Evolutionary conservation across 2,113 vertebrate species (phyloP).

Genomic region (Charina bottae): DNA sequence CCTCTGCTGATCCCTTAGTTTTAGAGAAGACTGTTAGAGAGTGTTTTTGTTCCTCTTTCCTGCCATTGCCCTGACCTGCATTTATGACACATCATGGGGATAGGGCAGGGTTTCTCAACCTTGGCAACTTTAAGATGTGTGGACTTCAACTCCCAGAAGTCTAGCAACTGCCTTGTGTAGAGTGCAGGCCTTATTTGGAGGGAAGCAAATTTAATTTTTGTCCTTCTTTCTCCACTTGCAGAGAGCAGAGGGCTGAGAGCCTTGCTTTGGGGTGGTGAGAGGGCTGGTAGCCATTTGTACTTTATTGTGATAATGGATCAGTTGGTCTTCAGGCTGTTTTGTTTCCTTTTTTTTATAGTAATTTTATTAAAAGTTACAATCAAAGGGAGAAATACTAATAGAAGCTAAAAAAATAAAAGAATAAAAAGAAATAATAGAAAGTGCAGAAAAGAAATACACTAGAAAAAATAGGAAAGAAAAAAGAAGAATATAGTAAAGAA

Average conservation of each 20-base stretch:
- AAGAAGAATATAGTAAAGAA: too few species aligned
- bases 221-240: background rate
- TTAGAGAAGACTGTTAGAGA: conserved; percentile 62
- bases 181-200: background rate
- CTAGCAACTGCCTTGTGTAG: background rate
- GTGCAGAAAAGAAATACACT: too few species aligned
- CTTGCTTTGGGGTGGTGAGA: background rate
- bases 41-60: background rate
- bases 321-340: background rate
- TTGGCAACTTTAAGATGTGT: too few species aligned
- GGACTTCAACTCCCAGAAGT: background rate
- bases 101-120: too few species aligned
- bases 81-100: background rate
- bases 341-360: background rate
- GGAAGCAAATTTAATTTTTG: background rate
- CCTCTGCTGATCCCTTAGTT: conserved; percentile 55
- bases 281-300: background rate
- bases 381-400: too few species aligned
- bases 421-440: too few species aligned
- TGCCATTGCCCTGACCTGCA: background rate
- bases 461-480: too few species aligned
- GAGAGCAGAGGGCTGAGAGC: background rate
- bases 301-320: background rate
- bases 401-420: too few species aligned
- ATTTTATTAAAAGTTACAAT: too few species aligned